phyloP scores from a whole-genome alignment of 1,140 invertebrate genomes.

The Heliconius himera region DNA sequence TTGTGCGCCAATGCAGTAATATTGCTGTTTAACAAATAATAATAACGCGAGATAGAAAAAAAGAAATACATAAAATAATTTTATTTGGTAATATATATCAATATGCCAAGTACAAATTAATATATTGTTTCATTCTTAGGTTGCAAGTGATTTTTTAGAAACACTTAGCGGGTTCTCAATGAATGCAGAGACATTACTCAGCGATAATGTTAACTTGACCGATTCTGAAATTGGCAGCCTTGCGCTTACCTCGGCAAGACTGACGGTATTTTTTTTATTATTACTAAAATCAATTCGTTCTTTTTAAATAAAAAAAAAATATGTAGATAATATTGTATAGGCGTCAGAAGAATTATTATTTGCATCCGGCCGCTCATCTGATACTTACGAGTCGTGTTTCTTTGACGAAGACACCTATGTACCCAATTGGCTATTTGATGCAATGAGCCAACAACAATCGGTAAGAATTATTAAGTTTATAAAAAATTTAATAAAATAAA shows the following conservation, averaged over 20 bases:
- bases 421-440: constrained; percentile 69
- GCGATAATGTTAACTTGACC: constrained; percentile 56
- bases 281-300: background rate
- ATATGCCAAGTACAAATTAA: no score
- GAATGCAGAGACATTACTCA: constrained; percentile 46
- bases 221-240: constrained; percentile 66
- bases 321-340: constrained; percentile 39
- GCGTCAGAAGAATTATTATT: constrained; percentile 70
- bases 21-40: background rate
- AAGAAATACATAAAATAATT: no score
- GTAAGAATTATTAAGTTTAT: constrained; percentile 39
- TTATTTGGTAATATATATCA: no score
- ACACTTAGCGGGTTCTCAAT: constrained; percentile 71
- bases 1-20: background rate
- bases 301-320: background rate
- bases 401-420: constrained; percentile 64
- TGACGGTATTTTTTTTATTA: constrained; percentile 51
- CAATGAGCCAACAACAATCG: constrained; percentile 63
- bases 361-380: constrained; percentile 65
- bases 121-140: constrained; percentile 40
- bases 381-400: constrained; percentile 63
- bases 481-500: no score
- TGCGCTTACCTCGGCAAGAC: constrained; percentile 49
- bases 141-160: constrained; percentile 46
- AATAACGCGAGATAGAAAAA: no score